phyloP scores from a whole-genome alignment of 2,797 vertebrate genomes.

The Syndactyla subalaris region DNA sequence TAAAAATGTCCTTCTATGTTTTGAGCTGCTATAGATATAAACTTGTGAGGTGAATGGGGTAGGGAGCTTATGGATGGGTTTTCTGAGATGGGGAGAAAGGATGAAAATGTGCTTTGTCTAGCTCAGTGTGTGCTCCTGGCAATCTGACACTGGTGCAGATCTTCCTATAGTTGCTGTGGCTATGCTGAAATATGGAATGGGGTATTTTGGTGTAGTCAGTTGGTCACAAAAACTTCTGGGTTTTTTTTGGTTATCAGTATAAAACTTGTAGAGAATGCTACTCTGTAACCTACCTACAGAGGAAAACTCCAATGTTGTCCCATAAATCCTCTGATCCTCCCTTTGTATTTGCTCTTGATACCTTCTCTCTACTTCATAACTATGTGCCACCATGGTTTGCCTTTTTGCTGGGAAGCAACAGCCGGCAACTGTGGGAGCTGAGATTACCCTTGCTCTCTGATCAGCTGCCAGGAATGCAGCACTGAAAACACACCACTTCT shows the following conservation, averaged over 20 bases:
- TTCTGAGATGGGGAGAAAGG: background rate
- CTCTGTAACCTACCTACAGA: background rate
- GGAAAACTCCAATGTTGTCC: background rate
- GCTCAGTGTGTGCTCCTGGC: background rate
- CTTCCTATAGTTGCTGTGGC: background rate
- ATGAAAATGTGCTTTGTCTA: background rate
- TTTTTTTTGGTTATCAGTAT: background rate
- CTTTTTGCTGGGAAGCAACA: conserved; percentile 29
- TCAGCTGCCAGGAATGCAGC: conserved; percentile 56
- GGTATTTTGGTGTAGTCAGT: background rate
- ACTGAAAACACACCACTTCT: conserved; percentile 1
- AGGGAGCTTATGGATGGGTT: background rate
- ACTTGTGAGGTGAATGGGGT: background rate
- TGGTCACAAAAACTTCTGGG: background rate
- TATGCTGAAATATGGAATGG: background rate
- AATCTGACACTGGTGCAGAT: background rate
- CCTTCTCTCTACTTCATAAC: background rate
- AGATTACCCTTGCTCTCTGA: conserved; percentile 36
- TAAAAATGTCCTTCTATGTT: background rate
- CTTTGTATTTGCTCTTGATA: background rate
- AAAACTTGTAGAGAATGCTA: background rate
- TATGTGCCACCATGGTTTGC: background rate
- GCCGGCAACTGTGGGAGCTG: background rate
- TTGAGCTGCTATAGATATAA: background rate
- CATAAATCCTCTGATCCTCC: background rate